phyloP scores from a whole-genome alignment of 2,113 vertebrate species.

The Cynoglossus semilaevis region DNA sequence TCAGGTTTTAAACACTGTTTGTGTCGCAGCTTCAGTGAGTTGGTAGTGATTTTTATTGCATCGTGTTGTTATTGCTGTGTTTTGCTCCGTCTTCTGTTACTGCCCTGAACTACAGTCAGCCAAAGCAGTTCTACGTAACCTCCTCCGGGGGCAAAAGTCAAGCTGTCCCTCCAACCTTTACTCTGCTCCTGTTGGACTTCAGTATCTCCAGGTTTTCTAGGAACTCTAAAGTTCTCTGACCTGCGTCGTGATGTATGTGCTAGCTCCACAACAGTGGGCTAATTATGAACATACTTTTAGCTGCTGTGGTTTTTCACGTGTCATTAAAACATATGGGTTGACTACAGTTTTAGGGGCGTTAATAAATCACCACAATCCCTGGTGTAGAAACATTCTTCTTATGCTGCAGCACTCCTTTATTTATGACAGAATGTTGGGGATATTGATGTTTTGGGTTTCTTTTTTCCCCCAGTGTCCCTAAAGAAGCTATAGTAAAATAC shows the following conservation, averaged over 20 bases:
- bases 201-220: not conserved
- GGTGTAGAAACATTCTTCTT: constrained; percentile 16
- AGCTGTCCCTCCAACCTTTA: not conserved
- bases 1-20: no score
- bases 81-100: no score
- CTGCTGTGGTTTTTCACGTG: constrained; percentile 5
- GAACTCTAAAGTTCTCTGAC: not conserved
- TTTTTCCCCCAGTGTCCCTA: not conserved
- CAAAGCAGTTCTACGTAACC: no score
- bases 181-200: not conserved
- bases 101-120: no score
- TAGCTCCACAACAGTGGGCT: constrained; percentile 18
- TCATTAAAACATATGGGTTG: constrained; percentile 8
- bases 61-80: no score
- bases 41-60: no score
- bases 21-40: no score
- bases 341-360: constrained; percentile 9
- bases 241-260: not conserved
- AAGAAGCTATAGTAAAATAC: no score
- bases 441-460: constrained; percentile 4
- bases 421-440: constrained; percentile 1
- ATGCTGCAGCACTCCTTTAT: not conserved
- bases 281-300: constrained; percentile 16
- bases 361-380: constrained; percentile 34
- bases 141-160: not conserved